Evolutionary conservation across 2,113 vertebrate genomes (phyloP).

Genomic region (Entelurus aequoreus): DNA sequence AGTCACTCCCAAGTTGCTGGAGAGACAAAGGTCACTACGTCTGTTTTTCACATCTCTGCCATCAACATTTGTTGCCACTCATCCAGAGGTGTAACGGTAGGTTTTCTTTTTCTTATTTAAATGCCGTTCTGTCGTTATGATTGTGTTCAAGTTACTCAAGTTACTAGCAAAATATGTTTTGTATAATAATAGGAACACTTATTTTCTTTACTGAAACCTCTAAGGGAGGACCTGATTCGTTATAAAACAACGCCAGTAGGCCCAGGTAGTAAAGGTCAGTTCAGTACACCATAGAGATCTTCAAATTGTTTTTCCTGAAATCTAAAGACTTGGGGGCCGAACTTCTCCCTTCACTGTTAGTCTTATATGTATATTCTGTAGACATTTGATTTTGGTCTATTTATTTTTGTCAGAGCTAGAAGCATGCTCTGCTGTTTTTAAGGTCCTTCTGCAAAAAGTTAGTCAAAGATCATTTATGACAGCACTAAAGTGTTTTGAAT

Average conservation of each 20-base stretch:
- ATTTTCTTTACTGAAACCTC: neutral
- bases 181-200: neutral
- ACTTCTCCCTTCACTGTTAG: too few species aligned
- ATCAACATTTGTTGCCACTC: conserved; percentile 49
- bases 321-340: too few species aligned
- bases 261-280: too few species aligned
- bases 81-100: conserved; percentile 59
- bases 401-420: too few species aligned
- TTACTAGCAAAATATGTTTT: neutral
- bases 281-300: too few species aligned
- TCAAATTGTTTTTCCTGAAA: too few species aligned
- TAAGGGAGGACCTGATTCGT: neutral
- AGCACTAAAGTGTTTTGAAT: too few species aligned
- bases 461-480: too few species aligned
- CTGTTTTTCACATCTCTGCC: neutral
- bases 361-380: too few species aligned
- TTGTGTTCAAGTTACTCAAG: neutral
- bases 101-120: neutral
- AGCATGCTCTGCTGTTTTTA: too few species aligned
- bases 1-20: conserved; percentile 3
- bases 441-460: too few species aligned
- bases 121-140: neutral
- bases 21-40: conserved; percentile 1
- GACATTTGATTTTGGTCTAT: too few species aligned
- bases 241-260: neutral